A percentile compares a stretch with the other conserved stretches of the same genome.
Conservation (phyloP, 37 sponge, comb jelly and placozoan species). For the Haliclona indistincta region DNA sequence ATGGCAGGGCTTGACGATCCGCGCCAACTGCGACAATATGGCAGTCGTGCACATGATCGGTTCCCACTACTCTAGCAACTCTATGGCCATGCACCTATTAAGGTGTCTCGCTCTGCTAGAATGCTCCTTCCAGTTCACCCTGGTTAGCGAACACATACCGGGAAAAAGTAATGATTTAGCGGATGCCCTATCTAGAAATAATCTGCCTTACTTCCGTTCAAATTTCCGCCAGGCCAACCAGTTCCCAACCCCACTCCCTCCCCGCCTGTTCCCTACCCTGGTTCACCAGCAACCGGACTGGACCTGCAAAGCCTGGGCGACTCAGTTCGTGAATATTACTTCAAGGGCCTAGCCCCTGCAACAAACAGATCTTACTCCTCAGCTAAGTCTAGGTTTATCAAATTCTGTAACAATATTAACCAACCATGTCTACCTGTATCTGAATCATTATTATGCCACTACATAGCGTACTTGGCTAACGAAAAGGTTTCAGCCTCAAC, state of each 20-base stretch:
- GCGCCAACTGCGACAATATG: neutral
- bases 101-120: neutral
- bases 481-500: neutral
- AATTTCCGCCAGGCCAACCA: constrained; percentile 2
- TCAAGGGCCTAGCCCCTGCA: constrained; percentile 12
- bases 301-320: constrained; percentile 23
- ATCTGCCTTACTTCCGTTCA: neutral
- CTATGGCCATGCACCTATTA: neutral
- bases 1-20: neutral
- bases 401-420: constrained; percentile 4
- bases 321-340: neutral
- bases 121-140: neutral
- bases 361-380: constrained; percentile 21
- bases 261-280: neutral
- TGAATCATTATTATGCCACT: neutral
- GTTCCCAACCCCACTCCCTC: neutral
- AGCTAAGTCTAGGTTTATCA: constrained; percentile 2
- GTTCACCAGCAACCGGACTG: constrained; percentile 24
- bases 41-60: neutral
- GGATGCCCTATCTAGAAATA: constrained; percentile 36
- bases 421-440: neutral
- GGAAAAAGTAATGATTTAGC: constrained; percentile 12
- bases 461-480: neutral
- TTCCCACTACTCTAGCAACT: neutral
- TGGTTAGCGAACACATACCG: neutral